Conservation (phyloP, 2,797 vertebrate species). For the Microcaecilia unicolor region DNA sequence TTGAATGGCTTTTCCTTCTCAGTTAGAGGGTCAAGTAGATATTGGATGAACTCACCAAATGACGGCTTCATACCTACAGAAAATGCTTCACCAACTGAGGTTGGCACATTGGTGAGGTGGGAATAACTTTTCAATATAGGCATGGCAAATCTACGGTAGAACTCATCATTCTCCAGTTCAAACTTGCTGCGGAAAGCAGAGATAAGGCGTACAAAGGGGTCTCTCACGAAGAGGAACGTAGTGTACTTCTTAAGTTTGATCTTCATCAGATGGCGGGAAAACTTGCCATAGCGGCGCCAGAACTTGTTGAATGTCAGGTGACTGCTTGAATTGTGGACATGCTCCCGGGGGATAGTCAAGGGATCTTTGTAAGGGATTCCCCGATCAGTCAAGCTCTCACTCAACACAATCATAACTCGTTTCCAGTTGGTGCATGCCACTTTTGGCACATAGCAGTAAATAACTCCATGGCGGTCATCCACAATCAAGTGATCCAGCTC, state of each 20-base stretch:
- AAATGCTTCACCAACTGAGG: conserved; percentile 77
- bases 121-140: conserved; percentile 78
- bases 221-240: conserved; percentile 92
- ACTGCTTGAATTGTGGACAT: conserved; percentile 83
- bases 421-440: conserved; percentile 98
- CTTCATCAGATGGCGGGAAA: conserved; percentile 91
- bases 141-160: conserved; percentile 79
- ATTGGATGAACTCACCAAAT: conserved; percentile 87
- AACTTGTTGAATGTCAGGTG: conserved; percentile 96
- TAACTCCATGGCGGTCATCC: conserved; percentile 87
- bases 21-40: conserved; percentile 85
- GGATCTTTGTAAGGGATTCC: conserved; percentile 81
- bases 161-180: conserved; percentile 80
- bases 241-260: conserved; percentile 93
- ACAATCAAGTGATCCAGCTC: conserved; percentile 93
- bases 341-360: conserved; percentile 69
- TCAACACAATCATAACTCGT: conserved; percentile 91
- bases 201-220: conserved; percentile 94
- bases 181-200: conserved; percentile 96
- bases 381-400: conserved; percentile 75
- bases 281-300: conserved; percentile 89
- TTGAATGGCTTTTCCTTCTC: conserved; percentile 86
- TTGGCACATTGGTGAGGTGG: conserved; percentile 72
- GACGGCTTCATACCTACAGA: conserved; percentile 70
- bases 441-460: conserved; percentile 97